A percentile compares a stretch with the other conserved stretches of the same genome.
Evolutionary conservation across 2,113 vertebrate species (phyloP).

Genomic region (Oophaga pumilio): DNA sequence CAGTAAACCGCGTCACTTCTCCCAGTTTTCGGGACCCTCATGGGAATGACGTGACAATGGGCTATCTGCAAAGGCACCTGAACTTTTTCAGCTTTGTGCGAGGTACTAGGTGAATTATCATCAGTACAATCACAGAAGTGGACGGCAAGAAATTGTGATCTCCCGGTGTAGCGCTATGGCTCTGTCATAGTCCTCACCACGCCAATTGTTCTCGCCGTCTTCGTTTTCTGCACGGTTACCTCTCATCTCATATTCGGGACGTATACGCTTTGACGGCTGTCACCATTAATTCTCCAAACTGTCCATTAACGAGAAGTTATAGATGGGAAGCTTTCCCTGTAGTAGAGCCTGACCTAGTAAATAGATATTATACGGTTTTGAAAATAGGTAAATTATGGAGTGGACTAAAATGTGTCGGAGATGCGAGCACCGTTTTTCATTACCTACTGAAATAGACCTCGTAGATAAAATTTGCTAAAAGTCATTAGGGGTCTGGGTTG

Average conservation of each 20-base stretch:
- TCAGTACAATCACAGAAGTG: background rate
- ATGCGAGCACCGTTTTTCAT: background rate
- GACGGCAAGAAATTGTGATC: background rate
- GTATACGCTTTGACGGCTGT: slow-evolving; percentile 38
- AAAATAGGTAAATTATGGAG: background rate
- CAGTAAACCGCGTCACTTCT: too few species aligned
- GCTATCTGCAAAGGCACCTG: too few species aligned
- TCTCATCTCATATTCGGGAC: background rate
- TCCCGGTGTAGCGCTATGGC: background rate
- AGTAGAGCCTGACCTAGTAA: background rate
- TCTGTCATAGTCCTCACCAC: background rate
- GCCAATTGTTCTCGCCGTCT: background rate
- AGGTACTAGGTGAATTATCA: too few species aligned
- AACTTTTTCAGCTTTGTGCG: too few species aligned
- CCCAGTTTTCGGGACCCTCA: too few species aligned
- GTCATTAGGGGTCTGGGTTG: too few species aligned
- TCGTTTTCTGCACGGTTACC: slow-evolving; percentile 35
- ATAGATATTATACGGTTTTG: background rate
- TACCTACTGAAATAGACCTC: background rate
- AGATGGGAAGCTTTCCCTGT: background rate
- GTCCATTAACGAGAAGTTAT: background rate
- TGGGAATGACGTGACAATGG: too few species aligned
- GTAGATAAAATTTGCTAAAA: too few species aligned
- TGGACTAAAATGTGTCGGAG: background rate
- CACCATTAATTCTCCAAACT: slow-evolving; percentile 11